A percentile compares a stretch with the other conserved stretches of the same genome.
phyloP scores from a whole-genome alignment of 92 coral and sea anemone species.

The Phenganax subtilis region DNA sequence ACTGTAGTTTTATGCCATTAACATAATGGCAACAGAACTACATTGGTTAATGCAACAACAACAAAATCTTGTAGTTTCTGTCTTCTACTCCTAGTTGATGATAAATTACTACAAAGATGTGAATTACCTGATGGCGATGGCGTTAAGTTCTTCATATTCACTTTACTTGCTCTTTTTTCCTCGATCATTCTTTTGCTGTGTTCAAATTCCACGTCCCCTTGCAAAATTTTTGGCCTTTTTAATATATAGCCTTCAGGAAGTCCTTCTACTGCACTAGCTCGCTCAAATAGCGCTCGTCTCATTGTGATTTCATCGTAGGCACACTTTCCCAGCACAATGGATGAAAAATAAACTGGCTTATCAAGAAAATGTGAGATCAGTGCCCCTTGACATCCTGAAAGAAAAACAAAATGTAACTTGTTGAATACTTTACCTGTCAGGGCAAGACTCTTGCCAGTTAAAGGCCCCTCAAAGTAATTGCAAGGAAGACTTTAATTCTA shows the following conservation, averaged over 20 bases:
- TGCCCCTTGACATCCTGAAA: slow-evolving; percentile 85
- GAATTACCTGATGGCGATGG: slow-evolving; percentile 69
- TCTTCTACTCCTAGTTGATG: too few relatives aligned
- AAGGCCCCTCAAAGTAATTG: too few relatives aligned
- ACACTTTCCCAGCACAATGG: slow-evolving; percentile 76
- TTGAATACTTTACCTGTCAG: too few relatives aligned
- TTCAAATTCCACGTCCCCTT: slow-evolving; percentile 60
- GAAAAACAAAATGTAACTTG: background rate
- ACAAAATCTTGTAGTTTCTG: too few relatives aligned
- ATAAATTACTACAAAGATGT: too few relatives aligned
- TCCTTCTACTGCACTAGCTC: slow-evolving; percentile 49
- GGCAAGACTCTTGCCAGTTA: too few relatives aligned
- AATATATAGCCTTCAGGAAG: slow-evolving; percentile 41
- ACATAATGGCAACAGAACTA: background rate
- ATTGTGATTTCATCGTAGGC: slow-evolving; percentile 58
- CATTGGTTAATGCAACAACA: too few relatives aligned
- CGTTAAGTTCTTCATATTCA: slow-evolving; percentile 36
- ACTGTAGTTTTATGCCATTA: background rate
- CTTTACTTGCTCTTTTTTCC: slow-evolving; percentile 2
- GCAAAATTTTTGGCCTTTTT: slow-evolving; percentile 53
- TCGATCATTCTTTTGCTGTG: slow-evolving; percentile 44
- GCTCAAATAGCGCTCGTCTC: slow-evolving; percentile 65
- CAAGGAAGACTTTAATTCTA: too few relatives aligned
- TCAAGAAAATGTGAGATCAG: slow-evolving; percentile 69
- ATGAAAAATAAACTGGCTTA: slow-evolving; percentile 70